These are phyloP conservation scores for Camarhynchus parvulus DNA, from an alignment of 2,113 vertebrate genomes.

Conservation along the genomic window DNA sequence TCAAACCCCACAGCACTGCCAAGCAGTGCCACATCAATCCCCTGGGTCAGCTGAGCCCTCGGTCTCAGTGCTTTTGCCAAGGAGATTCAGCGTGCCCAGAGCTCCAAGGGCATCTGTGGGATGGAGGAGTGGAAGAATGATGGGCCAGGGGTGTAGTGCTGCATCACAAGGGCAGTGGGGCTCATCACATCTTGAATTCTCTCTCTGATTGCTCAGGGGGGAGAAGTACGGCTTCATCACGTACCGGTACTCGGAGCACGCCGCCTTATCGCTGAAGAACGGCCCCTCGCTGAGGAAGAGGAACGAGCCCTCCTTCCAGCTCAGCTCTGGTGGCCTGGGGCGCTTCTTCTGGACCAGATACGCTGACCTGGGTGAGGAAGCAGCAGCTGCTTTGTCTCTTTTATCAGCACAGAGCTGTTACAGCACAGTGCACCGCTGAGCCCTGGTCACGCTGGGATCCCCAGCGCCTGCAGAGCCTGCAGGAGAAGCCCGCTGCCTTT, in stretches of 20 bases:
- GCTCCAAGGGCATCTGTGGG: not conserved
- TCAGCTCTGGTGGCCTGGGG: constrained; percentile 76
- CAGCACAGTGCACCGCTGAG: not conserved
- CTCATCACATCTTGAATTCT: not conserved
- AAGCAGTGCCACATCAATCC: not conserved
- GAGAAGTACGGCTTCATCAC: constrained; percentile 94
- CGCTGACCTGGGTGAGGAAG: constrained; percentile 87
- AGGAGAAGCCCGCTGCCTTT: not conserved
- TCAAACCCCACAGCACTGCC: not conserved
- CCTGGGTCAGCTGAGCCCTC: accelerated
- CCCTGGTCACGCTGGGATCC: not conserved
- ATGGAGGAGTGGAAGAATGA: not conserved
- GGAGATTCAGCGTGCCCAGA: not conserved
- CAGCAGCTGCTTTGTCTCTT: not conserved
- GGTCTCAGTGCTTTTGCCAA: accelerated
- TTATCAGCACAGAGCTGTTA: not conserved
- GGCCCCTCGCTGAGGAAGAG: constrained; percentile 80
- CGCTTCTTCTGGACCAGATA: constrained; percentile 91
- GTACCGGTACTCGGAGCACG: constrained; percentile 83
- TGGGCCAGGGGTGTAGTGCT: not conserved
- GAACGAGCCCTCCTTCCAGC: constrained; percentile 83
- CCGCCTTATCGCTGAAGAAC: constrained; percentile 77
- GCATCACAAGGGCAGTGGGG: not conserved
- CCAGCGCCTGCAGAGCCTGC: not conserved
- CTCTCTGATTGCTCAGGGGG: constrained; percentile 69